Percentiles rank a stretch among this genome's conserved stretches.
Conservation (phyloP, 2,113 vertebrate species). For the Sterrhoptilus dennistouni region DNA sequence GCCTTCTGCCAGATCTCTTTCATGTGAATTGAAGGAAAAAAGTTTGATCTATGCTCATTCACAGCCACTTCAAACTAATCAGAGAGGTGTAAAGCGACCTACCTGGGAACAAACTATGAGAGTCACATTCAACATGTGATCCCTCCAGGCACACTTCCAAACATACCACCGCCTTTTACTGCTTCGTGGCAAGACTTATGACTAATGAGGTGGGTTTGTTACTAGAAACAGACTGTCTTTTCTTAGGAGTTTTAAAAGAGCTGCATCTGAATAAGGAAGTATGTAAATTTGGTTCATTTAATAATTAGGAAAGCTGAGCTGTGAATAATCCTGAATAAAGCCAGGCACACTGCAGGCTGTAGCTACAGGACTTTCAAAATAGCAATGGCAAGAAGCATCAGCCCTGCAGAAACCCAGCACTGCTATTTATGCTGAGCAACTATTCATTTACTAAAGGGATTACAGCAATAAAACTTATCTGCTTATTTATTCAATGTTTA, state of each 20-base stretch:
- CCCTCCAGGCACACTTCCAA: neutral
- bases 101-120: neutral
- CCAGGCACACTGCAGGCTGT: neutral
- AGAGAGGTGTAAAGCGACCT: neutral
- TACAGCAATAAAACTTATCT: neutral
- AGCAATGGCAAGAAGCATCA: neutral
- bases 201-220: conserved; percentile 9
- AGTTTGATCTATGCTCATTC: neutral
- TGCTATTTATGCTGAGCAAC: neutral
- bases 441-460: neutral
- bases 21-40: neutral
- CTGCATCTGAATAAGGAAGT: neutral
- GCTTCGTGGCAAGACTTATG: neutral
- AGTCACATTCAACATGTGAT: neutral
- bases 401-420: neutral
- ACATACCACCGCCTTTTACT: neutral
- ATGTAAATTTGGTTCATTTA: neutral
- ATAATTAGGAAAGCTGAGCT: neutral
- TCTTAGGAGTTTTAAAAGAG: neutral
- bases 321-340: neutral
- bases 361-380: neutral
- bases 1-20: neutral
- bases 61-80: neutral
- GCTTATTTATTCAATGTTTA: neutral
- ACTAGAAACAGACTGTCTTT: neutral